phyloP scores from a whole-genome alignment of 2,113 vertebrate species.

The Hystrix cristata region DNA sequence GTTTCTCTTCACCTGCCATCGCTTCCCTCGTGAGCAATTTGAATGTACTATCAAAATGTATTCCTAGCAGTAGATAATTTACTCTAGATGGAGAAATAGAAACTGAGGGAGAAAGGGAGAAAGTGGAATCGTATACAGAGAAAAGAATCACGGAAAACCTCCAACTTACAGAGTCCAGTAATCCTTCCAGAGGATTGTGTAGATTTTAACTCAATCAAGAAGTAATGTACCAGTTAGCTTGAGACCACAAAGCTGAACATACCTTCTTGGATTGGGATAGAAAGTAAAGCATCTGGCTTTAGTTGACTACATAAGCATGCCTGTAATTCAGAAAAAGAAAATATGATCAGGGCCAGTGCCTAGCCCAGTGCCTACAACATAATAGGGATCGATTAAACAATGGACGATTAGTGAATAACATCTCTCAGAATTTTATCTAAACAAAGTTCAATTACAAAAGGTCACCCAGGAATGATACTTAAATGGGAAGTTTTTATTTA shows the following conservation, averaged over 20 bases:
- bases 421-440: conserved; percentile 33
- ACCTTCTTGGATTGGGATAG: not conserved
- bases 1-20: not conserved
- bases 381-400: not conserved
- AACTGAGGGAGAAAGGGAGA: conserved; percentile 29
- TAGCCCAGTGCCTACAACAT: not conserved
- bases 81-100: not conserved
- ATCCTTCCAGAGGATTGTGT: not conserved
- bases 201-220: not conserved
- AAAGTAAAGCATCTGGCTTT: not conserved
- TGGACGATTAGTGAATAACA: not conserved
- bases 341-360: not conserved
- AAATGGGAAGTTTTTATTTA: not conserved
- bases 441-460: conserved; percentile 3
- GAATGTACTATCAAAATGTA: not conserved
- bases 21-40: not conserved
- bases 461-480: not conserved
- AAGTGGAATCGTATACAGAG: not conserved
- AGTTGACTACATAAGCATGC: not conserved
- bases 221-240: not conserved
- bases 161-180: not conserved
- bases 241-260: not conserved
- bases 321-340: conserved; percentile 56
- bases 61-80: not conserved
- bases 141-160: conserved; percentile 5